phyloP scores from a whole-genome alignment of 1,140 invertebrate genomes.

The Magallana gigas region DNA sequence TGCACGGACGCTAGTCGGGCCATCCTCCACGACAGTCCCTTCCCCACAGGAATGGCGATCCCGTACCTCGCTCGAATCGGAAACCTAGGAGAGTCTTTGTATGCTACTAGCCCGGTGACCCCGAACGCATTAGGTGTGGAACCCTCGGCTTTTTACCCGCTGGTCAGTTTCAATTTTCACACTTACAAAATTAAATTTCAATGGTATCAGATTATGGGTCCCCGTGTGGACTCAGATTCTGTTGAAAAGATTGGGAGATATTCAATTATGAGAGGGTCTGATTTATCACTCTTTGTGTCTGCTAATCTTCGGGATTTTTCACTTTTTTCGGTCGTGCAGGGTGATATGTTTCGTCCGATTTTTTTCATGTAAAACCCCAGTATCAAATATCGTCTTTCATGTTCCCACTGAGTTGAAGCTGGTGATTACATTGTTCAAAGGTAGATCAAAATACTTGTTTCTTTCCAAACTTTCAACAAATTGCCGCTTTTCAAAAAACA shows the following conservation, averaged over 20 bases:
- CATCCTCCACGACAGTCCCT: slow-evolving; percentile 16
- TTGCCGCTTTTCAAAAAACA: not conserved
- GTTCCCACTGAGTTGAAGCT: not conserved
- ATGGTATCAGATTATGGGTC: slow-evolving; percentile 30
- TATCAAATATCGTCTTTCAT: slow-evolving; percentile 11
- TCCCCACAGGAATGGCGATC: slow-evolving; percentile 36
- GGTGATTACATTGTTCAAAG: slow-evolving; percentile 20
- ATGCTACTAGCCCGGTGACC: slow-evolving; percentile 41
- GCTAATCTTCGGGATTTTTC: not conserved
- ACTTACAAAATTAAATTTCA: slow-evolving; percentile 22
- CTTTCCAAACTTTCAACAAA: slow-evolving; percentile 34
- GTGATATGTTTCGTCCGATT: not conserved
- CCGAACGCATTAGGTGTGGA: slow-evolving; percentile 40
- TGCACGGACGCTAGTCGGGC: slow-evolving; percentile 24
- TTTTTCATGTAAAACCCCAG: slow-evolving; percentile 1
- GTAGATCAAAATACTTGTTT: slow-evolving; percentile 14
- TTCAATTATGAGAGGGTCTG: slow-evolving; percentile 28
- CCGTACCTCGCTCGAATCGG: slow-evolving; percentile 37
- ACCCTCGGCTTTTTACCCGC: slow-evolving; percentile 52
- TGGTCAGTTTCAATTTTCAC: slow-evolving; percentile 45
- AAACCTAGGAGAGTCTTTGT: slow-evolving; percentile 32
- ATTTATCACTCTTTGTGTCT: slow-evolving; percentile 34
- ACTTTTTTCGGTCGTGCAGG: slow-evolving; percentile 23
- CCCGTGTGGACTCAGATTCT: slow-evolving; percentile 12
- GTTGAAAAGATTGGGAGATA: slow-evolving; percentile 22